Conservation (phyloP, 2,888 invertebrate species). For the Thera obeliscata region DNA sequence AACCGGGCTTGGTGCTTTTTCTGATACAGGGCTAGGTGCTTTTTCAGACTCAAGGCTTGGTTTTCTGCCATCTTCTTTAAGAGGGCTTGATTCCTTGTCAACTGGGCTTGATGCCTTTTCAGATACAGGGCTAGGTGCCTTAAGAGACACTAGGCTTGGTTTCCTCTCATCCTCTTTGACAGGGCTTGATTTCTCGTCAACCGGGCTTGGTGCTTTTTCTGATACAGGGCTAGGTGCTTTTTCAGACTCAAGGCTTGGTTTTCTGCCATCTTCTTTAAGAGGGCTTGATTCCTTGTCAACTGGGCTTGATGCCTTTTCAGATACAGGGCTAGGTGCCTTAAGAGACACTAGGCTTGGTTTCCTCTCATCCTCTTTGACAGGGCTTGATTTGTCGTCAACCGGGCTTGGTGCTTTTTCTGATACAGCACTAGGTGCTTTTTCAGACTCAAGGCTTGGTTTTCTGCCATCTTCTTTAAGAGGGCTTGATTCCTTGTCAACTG, state of each 20-base stretch:
- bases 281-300: slow-evolving; percentile 1
- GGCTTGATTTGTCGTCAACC: slow-evolving; percentile 1
- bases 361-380: background rate
- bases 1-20: slow-evolving; percentile 30
- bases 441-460: slow-evolving; percentile 10
- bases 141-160: slow-evolving; percentile 30
- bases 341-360: slow-evolving; percentile 3
- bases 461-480: slow-evolving; percentile 17
- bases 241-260: slow-evolving; percentile 7
- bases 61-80: slow-evolving; percentile 18
- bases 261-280: background rate
- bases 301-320: background rate
- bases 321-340: too few species aligned
- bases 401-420: slow-evolving; percentile 4
- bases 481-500: background rate
- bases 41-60: slow-evolving; percentile 17
- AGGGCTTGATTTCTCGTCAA: background rate
- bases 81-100: slow-evolving; percentile 3
- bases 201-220: slow-evolving; percentile 3
- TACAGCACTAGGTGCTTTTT: slow-evolving; percentile 28
- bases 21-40: slow-evolving; percentile 1
- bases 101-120: slow-evolving; percentile 10
- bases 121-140: slow-evolving; percentile 25
- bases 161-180: background rate
- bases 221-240: slow-evolving; percentile 13